Percentiles rank a stretch among this genome's conserved stretches.
phyloP scores from a whole-genome alignment of 92 coral and sea anemone genomes.

The Epizoanthus scotinus region DNA sequence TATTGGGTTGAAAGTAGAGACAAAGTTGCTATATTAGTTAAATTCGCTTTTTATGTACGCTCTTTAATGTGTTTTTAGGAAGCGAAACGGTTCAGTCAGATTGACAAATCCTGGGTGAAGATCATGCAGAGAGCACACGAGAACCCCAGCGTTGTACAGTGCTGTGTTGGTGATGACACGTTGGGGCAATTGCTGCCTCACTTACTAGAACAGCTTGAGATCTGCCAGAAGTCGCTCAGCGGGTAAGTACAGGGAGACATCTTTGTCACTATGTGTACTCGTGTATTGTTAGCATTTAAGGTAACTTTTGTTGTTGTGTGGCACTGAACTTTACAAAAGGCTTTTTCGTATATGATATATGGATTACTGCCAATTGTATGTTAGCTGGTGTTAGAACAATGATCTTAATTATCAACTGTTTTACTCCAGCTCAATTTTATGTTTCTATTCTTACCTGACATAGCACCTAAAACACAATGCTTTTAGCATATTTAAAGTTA shows the following conservation, averaged over 20 bases:
- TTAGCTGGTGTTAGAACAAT: not conserved
- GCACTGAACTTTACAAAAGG: no score
- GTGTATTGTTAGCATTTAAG: no score
- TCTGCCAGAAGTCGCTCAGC: slow-evolving; percentile 97
- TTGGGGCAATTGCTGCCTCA: slow-evolving; percentile 94
- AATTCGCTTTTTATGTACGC: no score
- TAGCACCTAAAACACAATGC: no score
- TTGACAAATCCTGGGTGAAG: slow-evolving; percentile 99
- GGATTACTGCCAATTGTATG: not conserved
- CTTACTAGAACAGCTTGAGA: slow-evolving; percentile 94
- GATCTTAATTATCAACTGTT: no score
- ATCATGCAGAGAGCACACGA: slow-evolving; percentile 98
- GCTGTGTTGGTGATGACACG: slow-evolving; percentile 98
- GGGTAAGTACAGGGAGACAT: slow-evolving; percentile 68
- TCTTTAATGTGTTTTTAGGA: slow-evolving; percentile 49
- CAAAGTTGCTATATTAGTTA: no score
- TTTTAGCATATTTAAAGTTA: no score
- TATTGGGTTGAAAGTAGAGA: no score
- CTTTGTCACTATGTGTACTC: no score
- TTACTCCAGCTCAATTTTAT: no score
- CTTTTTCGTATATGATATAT: no score
- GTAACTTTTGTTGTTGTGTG: not conserved
- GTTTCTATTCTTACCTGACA: no score
- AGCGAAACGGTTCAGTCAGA: slow-evolving; percentile 93
- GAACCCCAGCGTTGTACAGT: slow-evolving; percentile 96